Base-by-base conservation (phyloP, 2,797 vertebrate species). In the Cryptoblepharus egeriae region DNA sequence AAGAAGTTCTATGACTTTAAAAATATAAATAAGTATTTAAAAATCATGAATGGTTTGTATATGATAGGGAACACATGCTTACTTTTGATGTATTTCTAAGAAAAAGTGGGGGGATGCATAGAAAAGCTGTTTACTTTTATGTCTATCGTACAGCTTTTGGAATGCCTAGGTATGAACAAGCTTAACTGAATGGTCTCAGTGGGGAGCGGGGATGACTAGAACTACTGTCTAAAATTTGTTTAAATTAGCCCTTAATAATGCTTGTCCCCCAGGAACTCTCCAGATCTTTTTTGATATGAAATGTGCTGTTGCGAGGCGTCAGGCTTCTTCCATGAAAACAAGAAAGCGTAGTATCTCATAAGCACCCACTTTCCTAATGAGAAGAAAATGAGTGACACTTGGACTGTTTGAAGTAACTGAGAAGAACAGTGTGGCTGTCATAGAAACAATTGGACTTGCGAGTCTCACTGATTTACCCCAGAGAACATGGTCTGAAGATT, bases 191-290 rank as follows among this genome's bases (percentile, higher is more conserved):
- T 2, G 15, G 30, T 61, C 4, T 26, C 15, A 22, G 15, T 9
- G n/a, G 45, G 45, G 45, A 11, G 45, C 2, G 5, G 45, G 45
- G 45, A 45, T 45, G 45, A 12, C 2, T 7, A 11, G 45, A 32
- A 69, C 57, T 57, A 67, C n/a, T 22, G 18, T 77, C 35, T 73
- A 65, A 60, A 79, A 78, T 49, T 49, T 64, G 24, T 75, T 74
- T 45, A 42, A 45, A 69, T 75, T 75, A 61, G 55, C 42, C 67
- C 24, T 32, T 75, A 70, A 84, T 35, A 72, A 24, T 35, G 22
- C 57, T 28, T 42, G 9, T 61, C 20, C 77, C 3, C 12, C 5
- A 30, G 55, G 71, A 52, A 67, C 22, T 37, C 42, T 28, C 32
- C 13, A n/a, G 49, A 55, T 64, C 22, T n/a, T 18, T 20, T 52